Evolutionary conservation across 1,140 invertebrate species (phyloP).

Genomic region (Lordiphosa clarofinis): DNA sequence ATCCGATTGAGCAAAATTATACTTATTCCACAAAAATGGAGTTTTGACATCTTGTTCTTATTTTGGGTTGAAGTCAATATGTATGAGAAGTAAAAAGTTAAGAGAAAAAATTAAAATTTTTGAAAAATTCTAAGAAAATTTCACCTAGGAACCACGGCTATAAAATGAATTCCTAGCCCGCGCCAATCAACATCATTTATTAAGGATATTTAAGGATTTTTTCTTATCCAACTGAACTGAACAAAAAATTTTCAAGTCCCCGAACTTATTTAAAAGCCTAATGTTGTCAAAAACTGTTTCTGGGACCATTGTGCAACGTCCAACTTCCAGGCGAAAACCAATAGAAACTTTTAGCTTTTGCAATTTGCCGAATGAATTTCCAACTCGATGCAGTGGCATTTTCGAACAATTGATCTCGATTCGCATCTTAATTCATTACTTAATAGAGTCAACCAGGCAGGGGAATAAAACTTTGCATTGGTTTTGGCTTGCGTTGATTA

Average conservation of each 20-base stretch:
- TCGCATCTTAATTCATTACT: constrained; percentile 70
- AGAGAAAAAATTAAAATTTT: too few species aligned
- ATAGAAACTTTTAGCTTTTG: constrained; percentile 55
- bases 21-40: too few species aligned
- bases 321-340: constrained; percentile 44
- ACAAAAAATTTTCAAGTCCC: not conserved
- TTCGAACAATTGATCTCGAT: constrained; percentile 71
- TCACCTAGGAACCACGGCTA: too few species aligned
- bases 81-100: too few species aligned
- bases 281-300: constrained; percentile 30
- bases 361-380: constrained; percentile 65
- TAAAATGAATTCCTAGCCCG: too few species aligned
- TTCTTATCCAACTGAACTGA: too few species aligned
- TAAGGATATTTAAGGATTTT: too few species aligned
- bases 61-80: too few species aligned
- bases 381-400: constrained; percentile 38
- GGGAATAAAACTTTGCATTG: constrained; percentile 45
- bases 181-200: too few species aligned
- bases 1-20: too few species aligned
- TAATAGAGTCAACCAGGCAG: constrained; percentile 53
- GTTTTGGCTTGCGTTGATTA: constrained; percentile 59
- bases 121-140: too few species aligned
- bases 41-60: too few species aligned
- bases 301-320: constrained; percentile 55
- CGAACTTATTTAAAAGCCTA: constrained; percentile 13